phyloP scores from a whole-genome alignment of 2,113 vertebrate genomes.

The Pristiophorus japonicus region DNA sequence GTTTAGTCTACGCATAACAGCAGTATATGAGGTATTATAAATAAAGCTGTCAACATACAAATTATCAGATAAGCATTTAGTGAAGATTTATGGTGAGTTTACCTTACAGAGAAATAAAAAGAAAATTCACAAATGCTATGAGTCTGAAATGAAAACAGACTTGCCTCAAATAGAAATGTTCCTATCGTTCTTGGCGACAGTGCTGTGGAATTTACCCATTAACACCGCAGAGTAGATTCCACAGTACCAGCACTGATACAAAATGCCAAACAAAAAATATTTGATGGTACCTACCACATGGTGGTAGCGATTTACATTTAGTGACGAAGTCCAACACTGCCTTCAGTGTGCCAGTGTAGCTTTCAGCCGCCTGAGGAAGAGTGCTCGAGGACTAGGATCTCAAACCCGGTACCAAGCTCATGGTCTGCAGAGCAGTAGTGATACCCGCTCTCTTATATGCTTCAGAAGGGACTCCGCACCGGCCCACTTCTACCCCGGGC shows the following conservation, averaged over 20 bases:
- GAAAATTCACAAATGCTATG: neutral
- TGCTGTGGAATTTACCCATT: neutral
- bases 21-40: neutral
- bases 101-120: neutral
- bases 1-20: slow-evolving; percentile 8
- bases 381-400: no score
- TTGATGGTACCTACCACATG: neutral
- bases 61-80: neutral
- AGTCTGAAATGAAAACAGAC: neutral
- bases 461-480: no score
- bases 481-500: no score
- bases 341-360: no score
- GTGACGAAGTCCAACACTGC: no score
- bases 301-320: neutral
- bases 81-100: slow-evolving; percentile 30
- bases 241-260: neutral
- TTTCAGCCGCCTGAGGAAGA: no score
- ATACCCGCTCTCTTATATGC: no score
- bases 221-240: neutral
- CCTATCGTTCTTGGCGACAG: neutral
- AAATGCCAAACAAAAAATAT: neutral
- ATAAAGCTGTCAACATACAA: slow-evolving; percentile 12
- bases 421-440: no score
- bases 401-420: no score
- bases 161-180: neutral